These are phyloP conservation scores for Himalopsyche phryganea DNA, from an alignment of 1,140 invertebrate genomes.

Conservation along the genomic window DNA sequence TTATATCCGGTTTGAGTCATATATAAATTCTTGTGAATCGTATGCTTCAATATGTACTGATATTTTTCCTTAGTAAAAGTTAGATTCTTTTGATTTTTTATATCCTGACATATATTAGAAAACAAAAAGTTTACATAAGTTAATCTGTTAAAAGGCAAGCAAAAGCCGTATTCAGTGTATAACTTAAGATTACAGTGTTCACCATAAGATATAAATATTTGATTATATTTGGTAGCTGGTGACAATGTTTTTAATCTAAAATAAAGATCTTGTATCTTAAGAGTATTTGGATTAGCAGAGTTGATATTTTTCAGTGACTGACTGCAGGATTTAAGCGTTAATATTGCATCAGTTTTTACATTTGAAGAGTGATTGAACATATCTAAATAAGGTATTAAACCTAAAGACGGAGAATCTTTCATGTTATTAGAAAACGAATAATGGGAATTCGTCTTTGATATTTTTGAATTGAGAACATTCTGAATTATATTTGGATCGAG, in stretches of 20 bases:
- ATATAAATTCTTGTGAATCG: slow-evolving; percentile 13
- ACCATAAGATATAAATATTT: slow-evolving; percentile 30
- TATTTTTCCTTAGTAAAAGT: slow-evolving; percentile 15
- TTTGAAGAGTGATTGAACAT: slow-evolving; percentile 29
- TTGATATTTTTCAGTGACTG: background rate
- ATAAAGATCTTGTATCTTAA: background rate
- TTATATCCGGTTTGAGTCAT: slow-evolving; percentile 11
- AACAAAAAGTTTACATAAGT: slow-evolving; percentile 11
- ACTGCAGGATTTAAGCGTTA: slow-evolving; percentile 7
- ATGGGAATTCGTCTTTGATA: background rate
- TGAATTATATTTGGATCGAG: slow-evolving; percentile 17
- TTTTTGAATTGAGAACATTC: slow-evolving; percentile 1
- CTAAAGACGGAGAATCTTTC: slow-evolving; percentile 18
- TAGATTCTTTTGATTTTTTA: slow-evolving; percentile 3
- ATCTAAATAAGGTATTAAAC: slow-evolving; percentile 27
- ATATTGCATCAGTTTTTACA: slow-evolving; percentile 11
- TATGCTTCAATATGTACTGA: slow-evolving; percentile 24
- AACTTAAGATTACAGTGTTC: slow-evolving; percentile 29
- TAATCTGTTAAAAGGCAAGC: slow-evolving; percentile 16
- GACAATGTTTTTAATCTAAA: slow-evolving; percentile 19
- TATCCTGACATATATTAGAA: slow-evolving; percentile 5
- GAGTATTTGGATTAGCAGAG: background rate
- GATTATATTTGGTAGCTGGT: slow-evolving; percentile 15
- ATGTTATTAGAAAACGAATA: slow-evolving; percentile 5
- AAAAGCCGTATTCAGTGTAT: slow-evolving; percentile 31